Conservation (phyloP, 2,888 invertebrate species). For the Drosophila vallismaia region DNA sequence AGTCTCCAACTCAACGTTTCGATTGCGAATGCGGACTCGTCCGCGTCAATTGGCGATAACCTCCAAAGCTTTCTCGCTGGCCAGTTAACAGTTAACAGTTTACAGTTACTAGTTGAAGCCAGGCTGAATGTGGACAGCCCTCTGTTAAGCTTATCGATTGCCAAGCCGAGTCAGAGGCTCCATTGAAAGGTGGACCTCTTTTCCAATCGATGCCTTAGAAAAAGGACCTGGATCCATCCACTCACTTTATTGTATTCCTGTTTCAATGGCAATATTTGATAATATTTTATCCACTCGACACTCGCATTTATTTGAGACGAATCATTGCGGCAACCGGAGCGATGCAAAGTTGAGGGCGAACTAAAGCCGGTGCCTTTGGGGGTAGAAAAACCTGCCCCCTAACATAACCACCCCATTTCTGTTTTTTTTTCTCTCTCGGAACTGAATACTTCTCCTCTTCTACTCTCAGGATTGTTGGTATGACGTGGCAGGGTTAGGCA, state of each 20-base stretch:
- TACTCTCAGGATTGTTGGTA: not conserved
- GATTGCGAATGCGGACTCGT: slow-evolving; percentile 67
- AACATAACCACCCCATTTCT: slow-evolving; percentile 43
- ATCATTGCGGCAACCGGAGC: slow-evolving; percentile 26
- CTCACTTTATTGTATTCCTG: too few relatives aligned
- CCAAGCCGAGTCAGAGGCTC: slow-evolving; percentile 45
- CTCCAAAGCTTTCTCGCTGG: slow-evolving; percentile 20
- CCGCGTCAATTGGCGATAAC: slow-evolving; percentile 33
- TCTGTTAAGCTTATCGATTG: slow-evolving; percentile 73
- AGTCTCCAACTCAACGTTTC: slow-evolving; percentile 53
- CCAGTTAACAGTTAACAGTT: slow-evolving; percentile 1
- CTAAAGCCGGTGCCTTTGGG: slow-evolving; percentile 44
- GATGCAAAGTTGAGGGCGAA: slow-evolving; percentile 29
- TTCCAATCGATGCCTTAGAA: not conserved
- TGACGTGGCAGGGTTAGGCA: slow-evolving; percentile 7
- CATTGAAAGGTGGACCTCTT: slow-evolving; percentile 25
- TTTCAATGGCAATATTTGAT: not conserved
- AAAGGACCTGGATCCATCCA: not conserved
- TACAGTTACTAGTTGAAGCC: not conserved
- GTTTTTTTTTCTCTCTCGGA: slow-evolving; percentile 9
- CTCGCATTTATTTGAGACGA: slow-evolving; percentile 8
- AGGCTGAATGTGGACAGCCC: slow-evolving; percentile 55
- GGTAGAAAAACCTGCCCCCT: slow-evolving; percentile 37
- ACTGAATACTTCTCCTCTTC: not conserved
- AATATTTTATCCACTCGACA: slow-evolving; percentile 2